phyloP scores from a whole-genome alignment of 2,797 vertebrate species.

The Gymnothorax javanicus region DNA sequence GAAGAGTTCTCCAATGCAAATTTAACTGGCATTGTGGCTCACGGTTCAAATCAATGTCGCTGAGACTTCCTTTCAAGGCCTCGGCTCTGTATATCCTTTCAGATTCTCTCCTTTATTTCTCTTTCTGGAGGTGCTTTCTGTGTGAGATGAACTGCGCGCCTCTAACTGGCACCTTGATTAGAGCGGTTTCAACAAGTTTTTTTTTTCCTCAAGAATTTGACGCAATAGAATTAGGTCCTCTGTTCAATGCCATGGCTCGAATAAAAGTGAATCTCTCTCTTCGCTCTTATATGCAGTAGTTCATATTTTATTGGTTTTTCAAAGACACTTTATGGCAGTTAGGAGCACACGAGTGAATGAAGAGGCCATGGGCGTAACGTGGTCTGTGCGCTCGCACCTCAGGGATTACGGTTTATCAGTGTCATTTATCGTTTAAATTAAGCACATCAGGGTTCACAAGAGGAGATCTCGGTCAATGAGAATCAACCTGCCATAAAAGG shows the following conservation, averaged over 20 bases:
- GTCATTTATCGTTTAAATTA: not conserved
- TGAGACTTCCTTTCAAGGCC: slow-evolving; percentile 27
- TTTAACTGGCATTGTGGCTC: slow-evolving; percentile 27
- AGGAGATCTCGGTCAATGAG: not conserved
- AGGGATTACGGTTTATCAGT: not conserved
- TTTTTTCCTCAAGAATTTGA: not conserved
- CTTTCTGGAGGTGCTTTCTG: slow-evolving; percentile 18
- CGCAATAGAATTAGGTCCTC: not conserved
- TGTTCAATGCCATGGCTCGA: not conserved
- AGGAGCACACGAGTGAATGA: not conserved
- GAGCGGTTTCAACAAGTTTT: not conserved
- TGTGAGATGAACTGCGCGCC: slow-evolving; percentile 17
- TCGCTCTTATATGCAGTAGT: not conserved
- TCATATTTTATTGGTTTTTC: slow-evolving; percentile 8
- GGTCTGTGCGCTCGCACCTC: not conserved
- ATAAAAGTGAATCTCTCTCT: not conserved
- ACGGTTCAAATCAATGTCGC: slow-evolving; percentile 37
- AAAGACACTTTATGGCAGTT: slow-evolving; percentile 14
- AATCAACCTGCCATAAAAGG: not conserved
- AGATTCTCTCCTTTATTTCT: slow-evolving; percentile 10
- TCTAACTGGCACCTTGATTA: not conserved
- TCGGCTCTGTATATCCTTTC: slow-evolving; percentile 14
- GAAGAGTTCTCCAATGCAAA: slow-evolving; percentile 13
- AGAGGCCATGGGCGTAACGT: not conserved
- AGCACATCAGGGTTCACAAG: not conserved